Evolutionary conservation across 2,888 invertebrate species (phyloP), one percentile per base, ranked within the genome.

Genomic region (Cephus pygmeus): DNA sequence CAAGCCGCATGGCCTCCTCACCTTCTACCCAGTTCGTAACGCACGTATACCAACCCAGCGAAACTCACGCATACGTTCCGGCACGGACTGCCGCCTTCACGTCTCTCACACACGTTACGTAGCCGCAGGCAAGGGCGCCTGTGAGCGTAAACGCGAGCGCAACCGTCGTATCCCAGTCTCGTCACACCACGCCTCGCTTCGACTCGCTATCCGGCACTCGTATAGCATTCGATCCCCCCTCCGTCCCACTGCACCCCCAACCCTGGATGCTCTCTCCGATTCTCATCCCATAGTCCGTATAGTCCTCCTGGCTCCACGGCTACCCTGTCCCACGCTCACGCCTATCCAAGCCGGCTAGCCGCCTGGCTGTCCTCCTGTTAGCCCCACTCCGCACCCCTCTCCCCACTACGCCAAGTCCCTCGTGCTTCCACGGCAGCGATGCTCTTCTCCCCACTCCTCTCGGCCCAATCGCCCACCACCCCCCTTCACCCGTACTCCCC

Each of bases 51-150:
- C 33, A 33, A 34, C 12, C 34, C 71, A 34, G 6, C 12, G 31
- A 71, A 31, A 23, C 71, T 15, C 71, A 81, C 82, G 80, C 79
- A 75, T 80, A 77, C 79, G 79, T 79, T 79, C 77, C 78, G 78
- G 79, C 80, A 77, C 76, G 81, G 78, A 77, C 80, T 79, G 81
- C 81, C 82, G 82, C 81, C 81, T 79, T 79, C 81, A 80, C 76
- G 75, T 73, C 77, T 80, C 75, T 73, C 69, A 73, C 73, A 73
- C 23, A 69, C 75, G 77, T 56, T 81, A 85, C 83, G 83, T 85
- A 86, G 84, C 89, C 87, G 87, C 84, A 87, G 86, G 88, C 88
- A 88, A 88, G 88, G 90, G 88, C 88, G 88, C 88, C 88, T 88
- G 89, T 89, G 89, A 88, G 89, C 87, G 85, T 85, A 81, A 83